Percentiles rank a stretch among this genome's conserved stretches.
These are phyloP conservation scores for Tricholauxania praeusta DNA, from an alignment of 2,888 invertebrate genomes.

Conservation along the genomic window DNA sequence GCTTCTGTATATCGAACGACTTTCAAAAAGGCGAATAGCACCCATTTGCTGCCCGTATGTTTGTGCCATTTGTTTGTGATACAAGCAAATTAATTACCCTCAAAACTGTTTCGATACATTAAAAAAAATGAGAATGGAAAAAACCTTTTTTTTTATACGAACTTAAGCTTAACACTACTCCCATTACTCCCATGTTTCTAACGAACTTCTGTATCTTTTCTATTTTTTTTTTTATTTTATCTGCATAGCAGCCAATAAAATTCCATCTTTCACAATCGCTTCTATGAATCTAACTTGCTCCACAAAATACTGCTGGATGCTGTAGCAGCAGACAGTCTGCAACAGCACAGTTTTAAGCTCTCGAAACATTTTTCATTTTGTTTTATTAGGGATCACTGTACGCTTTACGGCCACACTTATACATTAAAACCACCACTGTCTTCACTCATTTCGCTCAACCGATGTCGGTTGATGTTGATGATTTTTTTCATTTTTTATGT, in stretches of 20 bases:
- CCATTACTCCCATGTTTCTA: no score
- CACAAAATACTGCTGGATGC: slow-evolving; percentile 19
- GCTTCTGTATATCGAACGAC: no score
- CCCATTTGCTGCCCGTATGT: no score
- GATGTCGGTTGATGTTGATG: neutral
- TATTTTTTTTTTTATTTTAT: no score
- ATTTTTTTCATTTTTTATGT: neutral
- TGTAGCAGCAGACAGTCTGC: neutral
- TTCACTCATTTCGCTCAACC: neutral
- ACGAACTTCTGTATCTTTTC: no score
- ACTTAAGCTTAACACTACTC: no score
- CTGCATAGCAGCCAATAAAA: slow-evolving; percentile 5
- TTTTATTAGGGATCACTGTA: slow-evolving; percentile 34
- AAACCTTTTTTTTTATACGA: no score
- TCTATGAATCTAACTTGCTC: slow-evolving; percentile 38
- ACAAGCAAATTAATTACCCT: no score
- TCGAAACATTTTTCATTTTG: slow-evolving; percentile 30
- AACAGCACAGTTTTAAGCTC: neutral
- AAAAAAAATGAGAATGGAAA: no score
- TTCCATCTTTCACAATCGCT: slow-evolving; percentile 26
- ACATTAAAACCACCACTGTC: neutral
- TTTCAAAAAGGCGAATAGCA: no score
- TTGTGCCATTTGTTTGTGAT: no score
- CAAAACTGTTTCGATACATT: no score
- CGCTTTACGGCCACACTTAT: slow-evolving; percentile 29